Conservation (phyloP, 1,140 invertebrate species). For the Drosophila teissieri region DNA sequence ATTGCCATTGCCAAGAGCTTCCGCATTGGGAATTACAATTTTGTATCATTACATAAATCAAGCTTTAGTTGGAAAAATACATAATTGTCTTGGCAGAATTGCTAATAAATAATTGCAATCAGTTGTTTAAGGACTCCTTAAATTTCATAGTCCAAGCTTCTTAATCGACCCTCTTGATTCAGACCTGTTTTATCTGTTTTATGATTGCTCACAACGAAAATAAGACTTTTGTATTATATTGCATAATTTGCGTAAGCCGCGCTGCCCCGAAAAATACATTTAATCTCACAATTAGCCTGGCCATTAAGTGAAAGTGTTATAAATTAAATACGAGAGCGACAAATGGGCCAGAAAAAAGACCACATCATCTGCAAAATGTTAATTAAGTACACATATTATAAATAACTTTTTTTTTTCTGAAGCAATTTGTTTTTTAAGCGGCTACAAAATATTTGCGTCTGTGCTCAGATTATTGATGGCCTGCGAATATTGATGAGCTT, state of each 20-base stretch:
- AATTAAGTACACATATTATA: constrained; percentile 50
- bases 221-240: constrained; percentile 17
- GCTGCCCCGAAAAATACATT: constrained; percentile 35
- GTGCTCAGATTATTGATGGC: constrained; percentile 50
- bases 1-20: too few relatives aligned
- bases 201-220: background rate
- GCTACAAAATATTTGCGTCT: constrained; percentile 32
- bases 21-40: too few relatives aligned
- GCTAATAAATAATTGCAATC: too few relatives aligned
- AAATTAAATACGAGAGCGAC: constrained; percentile 54
- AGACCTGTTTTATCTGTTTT: constrained; percentile 18
- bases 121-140: background rate
- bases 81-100: background rate
- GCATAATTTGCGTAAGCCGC: constrained; percentile 49
- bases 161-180: constrained; percentile 1
- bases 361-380: constrained; percentile 17
- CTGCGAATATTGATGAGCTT: constrained; percentile 64
- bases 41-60: too few relatives aligned
- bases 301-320: constrained; percentile 80
- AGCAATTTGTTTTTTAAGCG: constrained; percentile 30
- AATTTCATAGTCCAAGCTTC: background rate
- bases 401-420: constrained; percentile 36
- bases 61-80: background rate
- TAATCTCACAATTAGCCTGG: constrained; percentile 61
- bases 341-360: constrained; percentile 13